Evolutionary conservation across 2,888 invertebrate species (phyloP), one percentile per base, ranked within the genome.

Genomic region (Trachelus troglodyta): DNA sequence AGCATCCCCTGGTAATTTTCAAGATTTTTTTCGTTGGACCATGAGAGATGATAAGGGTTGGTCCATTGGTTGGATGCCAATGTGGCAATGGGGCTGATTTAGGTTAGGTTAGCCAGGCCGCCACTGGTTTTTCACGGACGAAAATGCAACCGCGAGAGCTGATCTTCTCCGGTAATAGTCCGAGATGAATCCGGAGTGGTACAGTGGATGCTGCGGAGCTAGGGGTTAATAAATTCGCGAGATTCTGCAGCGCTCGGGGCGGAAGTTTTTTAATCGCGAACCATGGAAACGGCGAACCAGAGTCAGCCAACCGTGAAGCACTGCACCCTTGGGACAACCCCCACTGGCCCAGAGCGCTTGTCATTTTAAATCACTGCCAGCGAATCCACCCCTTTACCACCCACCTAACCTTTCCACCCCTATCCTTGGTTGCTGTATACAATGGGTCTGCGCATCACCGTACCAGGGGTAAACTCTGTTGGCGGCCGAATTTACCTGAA

Each of bases 311-410:
- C 85, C 85, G 85, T 90, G 89, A 90, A 87, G 87, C 89, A 90
- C 90, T 85, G 87, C 89, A 90, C 90, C 90, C 90, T 83, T 87
- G 90, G 90, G 90, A 89, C 87, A 85, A 83, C 85, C 84, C 85
- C 84, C 80, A 85, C 84, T 80, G 81, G 85, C 85, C 88, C 85
- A 85, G 87, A 87, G 87, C 86, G 88, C 88, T 89, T 90, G 90
- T 90, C 90, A 90, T 90, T 90, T 90, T 90, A 90, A 90, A 90
- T 90, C 90, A 90, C 89, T 89, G 89, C 87, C 87, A 77, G 79
- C 78, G 76, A 79, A 76, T 78, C 77, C 74, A 73, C 68, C 76
- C 34, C 69, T 74, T 77, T 77, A 75, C 79, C 81, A 71, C 71
- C 71, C 71, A 34, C 12, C 31, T 12, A 71, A 69, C 77, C 75